Evolutionary conservation across 2,797 vertebrate genomes (phyloP), one percentile per base, ranked within the genome.

Genomic region (Pampus argenteus): DNA sequence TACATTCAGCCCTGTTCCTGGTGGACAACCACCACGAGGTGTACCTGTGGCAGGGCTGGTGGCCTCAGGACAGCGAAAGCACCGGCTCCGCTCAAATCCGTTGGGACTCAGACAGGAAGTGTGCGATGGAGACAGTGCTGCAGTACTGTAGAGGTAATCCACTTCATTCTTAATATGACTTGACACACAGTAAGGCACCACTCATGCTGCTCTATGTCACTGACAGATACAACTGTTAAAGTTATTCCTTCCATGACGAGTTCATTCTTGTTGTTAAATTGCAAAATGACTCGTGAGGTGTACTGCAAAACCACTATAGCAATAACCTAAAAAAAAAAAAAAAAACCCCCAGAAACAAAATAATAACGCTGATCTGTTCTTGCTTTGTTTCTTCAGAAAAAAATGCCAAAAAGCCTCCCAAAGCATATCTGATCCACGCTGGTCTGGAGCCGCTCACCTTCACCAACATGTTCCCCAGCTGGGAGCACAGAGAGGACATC

Each of bases 11-110:
- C 0, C 91, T 98, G 36, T 98, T 98, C 89, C 94, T 98, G 62
- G 97, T 98, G 72, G 97, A 98, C 93, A 99, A 98, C 89, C 96
- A 97, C 90, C 97, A 98, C 0, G 97, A 99, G 93, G 96, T 98
- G 7, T 98, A 98, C 89, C 93, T 99, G 81, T 98, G 97, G 97
- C 97, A 98, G 89, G 97, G 97, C 81, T 98, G 97, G 97, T 98
- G 97, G 96, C 96, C 97, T 50, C 92, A 94, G 7, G 97, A 97
- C 88, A 95, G 95, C 18, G 95, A 96, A 86, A 96, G 95, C 11
- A 90, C 97, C 0, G 97, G 97, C 47, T 98, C 97, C 0, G 97
- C 97, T 52, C 94, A 90, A n/a, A 97, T 97, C 64, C 96, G 96
- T 85, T 99, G 97, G 97, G 96, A 97, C 69, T 91, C 94, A 0